phyloP scores from a whole-genome alignment of 1,140 invertebrate species.

The Helicoverpa zea region DNA sequence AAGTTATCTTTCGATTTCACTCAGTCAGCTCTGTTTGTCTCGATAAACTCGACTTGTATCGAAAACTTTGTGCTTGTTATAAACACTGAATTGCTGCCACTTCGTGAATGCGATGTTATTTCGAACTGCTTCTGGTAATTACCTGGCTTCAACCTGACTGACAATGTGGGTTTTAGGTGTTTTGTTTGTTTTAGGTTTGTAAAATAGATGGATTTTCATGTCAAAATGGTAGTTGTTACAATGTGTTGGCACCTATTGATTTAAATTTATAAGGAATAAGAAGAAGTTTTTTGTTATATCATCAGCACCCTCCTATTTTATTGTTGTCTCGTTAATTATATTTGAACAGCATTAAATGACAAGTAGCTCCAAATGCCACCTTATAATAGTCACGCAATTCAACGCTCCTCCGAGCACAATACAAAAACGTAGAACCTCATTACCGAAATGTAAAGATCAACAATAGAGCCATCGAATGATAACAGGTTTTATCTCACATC shows the following conservation, averaged over 20 bases:
- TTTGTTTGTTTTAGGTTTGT: not conserved
- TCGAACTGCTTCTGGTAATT: not conserved
- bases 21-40: conserved; percentile 51
- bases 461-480: conserved; percentile 27
- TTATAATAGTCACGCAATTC: not conserved
- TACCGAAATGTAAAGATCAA: conserved; percentile 30
- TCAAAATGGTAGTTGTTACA: not conserved
- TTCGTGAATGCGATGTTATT: conserved; percentile 15
- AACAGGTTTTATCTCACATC: conserved; percentile 40
- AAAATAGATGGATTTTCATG: not conserved
- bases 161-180: not conserved
- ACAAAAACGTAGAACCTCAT: conserved; percentile 21
- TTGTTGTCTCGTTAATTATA: not conserved
- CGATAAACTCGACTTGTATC: conserved; percentile 40
- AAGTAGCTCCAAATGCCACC: not conserved
- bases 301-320: not conserved
- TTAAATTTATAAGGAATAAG: not conserved
- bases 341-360: not conserved
- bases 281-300: not conserved
- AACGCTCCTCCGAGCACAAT: not conserved
- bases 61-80: conserved; percentile 32
- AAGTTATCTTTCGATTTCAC: conserved; percentile 66
- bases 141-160: conserved; percentile 18
- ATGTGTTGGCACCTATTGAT: not conserved
- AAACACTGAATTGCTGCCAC: conserved; percentile 31